These are phyloP conservation scores for Flabesymbios commensalis DNA, from an alignment of 2,888 invertebrate species.

Conservation along the genomic window DNA sequence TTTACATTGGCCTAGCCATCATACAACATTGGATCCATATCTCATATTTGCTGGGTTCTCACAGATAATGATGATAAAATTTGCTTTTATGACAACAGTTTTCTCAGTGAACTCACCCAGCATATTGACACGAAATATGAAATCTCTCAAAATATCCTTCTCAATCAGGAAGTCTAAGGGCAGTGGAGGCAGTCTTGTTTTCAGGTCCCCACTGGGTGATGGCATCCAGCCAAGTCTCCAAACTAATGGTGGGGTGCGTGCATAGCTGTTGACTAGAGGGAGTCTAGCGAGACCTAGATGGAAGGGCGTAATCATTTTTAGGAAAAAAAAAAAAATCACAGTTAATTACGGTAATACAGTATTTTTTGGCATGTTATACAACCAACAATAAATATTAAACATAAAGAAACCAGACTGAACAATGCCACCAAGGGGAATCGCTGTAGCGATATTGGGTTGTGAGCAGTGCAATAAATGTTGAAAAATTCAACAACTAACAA, in stretches of 20 bases:
- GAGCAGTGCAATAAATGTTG: too few relatives aligned
- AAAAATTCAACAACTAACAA: too few relatives aligned
- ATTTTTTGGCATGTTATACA: background rate
- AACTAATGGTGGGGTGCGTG: slow-evolving; percentile 70
- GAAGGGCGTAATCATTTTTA: too few relatives aligned
- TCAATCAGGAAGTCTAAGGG: slow-evolving; percentile 79
- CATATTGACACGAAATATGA: slow-evolving; percentile 67
- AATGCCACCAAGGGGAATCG: background rate
- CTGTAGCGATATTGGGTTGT: too few relatives aligned
- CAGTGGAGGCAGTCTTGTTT: slow-evolving; percentile 65
- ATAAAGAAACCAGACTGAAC: background rate
- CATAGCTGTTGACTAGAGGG: slow-evolving; percentile 70
- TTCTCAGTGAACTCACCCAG: slow-evolving; percentile 72
- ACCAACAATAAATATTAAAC: background rate
- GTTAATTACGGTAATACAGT: background rate
- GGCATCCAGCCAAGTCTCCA: slow-evolving; percentile 70
- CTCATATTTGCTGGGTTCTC: too few relatives aligned
- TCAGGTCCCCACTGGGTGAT: slow-evolving; percentile 64
- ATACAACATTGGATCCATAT: too few relatives aligned
- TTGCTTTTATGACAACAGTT: too few relatives aligned
- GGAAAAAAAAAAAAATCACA: background rate
- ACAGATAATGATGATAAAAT: too few relatives aligned
- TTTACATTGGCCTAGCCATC: too few relatives aligned
- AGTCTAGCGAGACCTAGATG: slow-evolving; percentile 67
- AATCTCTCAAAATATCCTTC: slow-evolving; percentile 82